Evolutionary conservation across 2,113 vertebrate species (phyloP), one percentile per base, ranked within the genome.

Genomic region (Pluvialis apricaria): DNA sequence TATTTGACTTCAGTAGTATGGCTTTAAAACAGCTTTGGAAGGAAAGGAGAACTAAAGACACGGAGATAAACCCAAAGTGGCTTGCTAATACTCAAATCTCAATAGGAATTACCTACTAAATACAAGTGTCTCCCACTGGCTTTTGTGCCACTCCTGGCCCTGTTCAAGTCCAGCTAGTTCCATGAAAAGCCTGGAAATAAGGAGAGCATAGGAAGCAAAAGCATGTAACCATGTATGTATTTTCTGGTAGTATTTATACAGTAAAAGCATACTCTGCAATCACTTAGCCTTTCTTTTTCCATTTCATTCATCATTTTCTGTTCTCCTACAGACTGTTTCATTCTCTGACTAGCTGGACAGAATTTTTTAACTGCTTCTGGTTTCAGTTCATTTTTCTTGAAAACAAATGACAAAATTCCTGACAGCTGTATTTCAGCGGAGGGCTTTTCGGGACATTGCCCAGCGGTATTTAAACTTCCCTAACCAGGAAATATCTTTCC

Each of bases 161-260:
- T 79, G 61, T 34, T 81, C 2, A 65, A 77, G 31, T 61, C 29
- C 49, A 51, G 6, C 2, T 65, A 66, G 64, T 28, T 47, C 24
- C 1, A 0, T 49, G 28, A 92, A 91, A 91, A 79, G 11, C 10
- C 21, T 31, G 62, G 69, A 85, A 88, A 14, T 14, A 70, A 64
- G 49, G 19, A 71, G 4, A 49, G 7, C 47, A 62, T 9, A 61
- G 55, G 57, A 88, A 79, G 18, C 0, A 79, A 80, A 92, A 86
- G 1, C 29, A 8, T 29, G 14, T 44, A 61, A 51, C 45, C 2
- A 5, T 31, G 28, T 32, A 40, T 1, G 1, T 6, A n/a, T 72
- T 82, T 61, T 68, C 26, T 85, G 38, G 15, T 60, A 82, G 18
- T 15, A 70, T 73, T 85, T 78, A 31, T 54, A 32, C 34, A 82